Conservation (phyloP, 2,113 vertebrate species). For the Nycticorax nycticorax region DNA sequence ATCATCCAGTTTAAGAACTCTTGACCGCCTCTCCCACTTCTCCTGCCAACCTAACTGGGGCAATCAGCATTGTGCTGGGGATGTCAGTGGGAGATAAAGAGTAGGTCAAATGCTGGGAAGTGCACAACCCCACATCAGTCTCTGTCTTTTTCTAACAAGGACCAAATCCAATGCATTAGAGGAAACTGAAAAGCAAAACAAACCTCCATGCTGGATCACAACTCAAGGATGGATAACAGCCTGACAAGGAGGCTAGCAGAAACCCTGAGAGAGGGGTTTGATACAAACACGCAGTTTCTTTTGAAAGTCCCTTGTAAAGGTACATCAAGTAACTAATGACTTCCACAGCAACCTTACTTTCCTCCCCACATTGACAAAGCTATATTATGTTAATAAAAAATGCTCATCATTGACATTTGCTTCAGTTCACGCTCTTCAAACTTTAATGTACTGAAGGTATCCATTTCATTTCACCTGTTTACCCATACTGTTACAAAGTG, state of each 20-base stretch:
- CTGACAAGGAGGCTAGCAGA: background rate
- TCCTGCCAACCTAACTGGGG: background rate
- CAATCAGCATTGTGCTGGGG: background rate
- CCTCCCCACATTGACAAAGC: background rate
- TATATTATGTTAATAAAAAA: background rate
- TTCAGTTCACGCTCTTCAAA: background rate
- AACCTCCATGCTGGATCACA: background rate
- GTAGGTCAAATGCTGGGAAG: background rate
- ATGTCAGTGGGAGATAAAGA: background rate
- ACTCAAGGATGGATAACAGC: background rate
- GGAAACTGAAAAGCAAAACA: background rate
- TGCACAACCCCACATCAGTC: background rate
- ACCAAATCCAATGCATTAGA: background rate
- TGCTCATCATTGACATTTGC: background rate
- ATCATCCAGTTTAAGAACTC: background rate
- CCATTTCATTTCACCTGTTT: background rate
- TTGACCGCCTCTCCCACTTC: background rate
- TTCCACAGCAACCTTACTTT: background rate
- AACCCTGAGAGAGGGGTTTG: background rate
- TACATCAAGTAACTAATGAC: background rate
- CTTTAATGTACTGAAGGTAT: background rate
- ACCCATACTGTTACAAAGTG: fast-evolving
- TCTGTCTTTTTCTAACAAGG: background rate
- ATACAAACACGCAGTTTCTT: background rate
- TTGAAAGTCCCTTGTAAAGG: background rate